Percentiles rank a stretch among this genome's conserved stretches.
phyloP scores from a whole-genome alignment of 2,113 vertebrate genomes.

The Sapajus apella region DNA sequence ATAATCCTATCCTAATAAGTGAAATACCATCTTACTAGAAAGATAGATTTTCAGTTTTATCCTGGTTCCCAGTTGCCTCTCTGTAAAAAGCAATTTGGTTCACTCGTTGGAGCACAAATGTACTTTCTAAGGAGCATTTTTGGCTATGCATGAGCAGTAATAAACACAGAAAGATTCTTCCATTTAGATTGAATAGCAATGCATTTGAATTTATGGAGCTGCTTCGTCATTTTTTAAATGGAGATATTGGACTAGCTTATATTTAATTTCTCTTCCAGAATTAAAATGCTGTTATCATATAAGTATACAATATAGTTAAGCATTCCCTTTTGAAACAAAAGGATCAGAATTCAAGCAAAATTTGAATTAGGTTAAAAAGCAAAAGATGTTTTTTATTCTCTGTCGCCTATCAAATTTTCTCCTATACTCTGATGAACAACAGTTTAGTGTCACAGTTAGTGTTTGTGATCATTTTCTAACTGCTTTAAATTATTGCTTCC shows the following conservation, averaged over 20 bases:
- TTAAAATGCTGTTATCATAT: slow-evolving; percentile 35
- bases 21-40: slow-evolving; percentile 36
- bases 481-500: slow-evolving; percentile 1
- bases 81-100: slow-evolving; percentile 24
- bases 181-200: background rate
- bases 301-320: background rate
- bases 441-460: background rate
- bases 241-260: background rate
- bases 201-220: background rate
- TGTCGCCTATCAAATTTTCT: background rate
- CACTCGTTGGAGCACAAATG: background rate
- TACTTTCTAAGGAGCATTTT: slow-evolving; percentile 33
- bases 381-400: background rate
- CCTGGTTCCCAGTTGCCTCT: background rate
- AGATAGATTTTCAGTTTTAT: background rate
- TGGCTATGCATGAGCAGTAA: background rate
- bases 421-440: background rate
- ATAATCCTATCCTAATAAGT: background rate
- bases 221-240: slow-evolving; percentile 18
- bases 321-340: background rate
- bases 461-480: background rate
- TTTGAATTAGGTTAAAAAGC: background rate
- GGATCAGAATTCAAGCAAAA: background rate
- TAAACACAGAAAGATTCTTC: slow-evolving; percentile 16
- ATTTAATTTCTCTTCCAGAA: background rate